Conservation (phyloP, 2,888 invertebrate species). For the Callyntrura guangdongensis region DNA sequence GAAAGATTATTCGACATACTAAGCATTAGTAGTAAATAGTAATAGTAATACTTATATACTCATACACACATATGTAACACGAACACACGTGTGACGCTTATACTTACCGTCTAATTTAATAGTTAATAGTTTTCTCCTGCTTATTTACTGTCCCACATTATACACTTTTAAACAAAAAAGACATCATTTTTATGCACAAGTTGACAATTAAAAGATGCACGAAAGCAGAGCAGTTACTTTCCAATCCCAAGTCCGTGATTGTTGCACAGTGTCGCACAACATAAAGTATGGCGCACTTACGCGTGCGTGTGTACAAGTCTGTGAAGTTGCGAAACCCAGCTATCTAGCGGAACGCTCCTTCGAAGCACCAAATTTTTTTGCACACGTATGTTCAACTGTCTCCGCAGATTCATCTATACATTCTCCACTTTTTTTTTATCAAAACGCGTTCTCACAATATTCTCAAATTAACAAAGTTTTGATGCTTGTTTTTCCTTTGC, state of each 20-base stretch:
- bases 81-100: too few species aligned
- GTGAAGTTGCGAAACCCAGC: neutral
- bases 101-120: neutral
- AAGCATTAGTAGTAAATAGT: too few species aligned
- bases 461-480: too few species aligned
- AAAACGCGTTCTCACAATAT: too few species aligned
- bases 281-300: neutral
- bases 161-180: neutral
- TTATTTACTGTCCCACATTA: neutral
- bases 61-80: too few species aligned
- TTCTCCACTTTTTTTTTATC: too few species aligned
- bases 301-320: neutral
- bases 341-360: slow-evolving; percentile 17
- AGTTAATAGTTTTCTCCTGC: slow-evolving; percentile 1
- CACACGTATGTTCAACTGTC: neutral
- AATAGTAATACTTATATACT: too few species aligned
- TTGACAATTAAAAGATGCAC: slow-evolving; percentile 43
- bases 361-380: neutral
- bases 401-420: neutral
- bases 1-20: too few species aligned
- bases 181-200: neutral
- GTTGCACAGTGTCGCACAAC: neutral
- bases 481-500: too few species aligned
- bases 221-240: neutral
- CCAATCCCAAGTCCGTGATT: neutral